Evolutionary conservation across 2,888 invertebrate species (phyloP).

Genomic region (Cantharis nigra): DNA sequence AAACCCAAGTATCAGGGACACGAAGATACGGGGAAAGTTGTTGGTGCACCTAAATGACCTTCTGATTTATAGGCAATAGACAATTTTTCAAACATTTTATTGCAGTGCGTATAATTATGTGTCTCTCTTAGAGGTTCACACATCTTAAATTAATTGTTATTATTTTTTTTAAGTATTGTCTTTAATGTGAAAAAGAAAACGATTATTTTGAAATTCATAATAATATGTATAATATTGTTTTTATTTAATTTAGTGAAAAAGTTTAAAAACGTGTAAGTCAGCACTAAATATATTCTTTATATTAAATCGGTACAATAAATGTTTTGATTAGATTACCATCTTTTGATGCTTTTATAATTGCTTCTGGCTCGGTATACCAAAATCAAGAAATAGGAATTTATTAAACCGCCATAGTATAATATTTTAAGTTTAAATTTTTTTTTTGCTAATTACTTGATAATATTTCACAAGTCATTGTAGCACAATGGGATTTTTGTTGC

Average conservation of each 20-base stretch:
- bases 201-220: background rate
- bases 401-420: no score
- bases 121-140: background rate
- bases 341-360: background rate
- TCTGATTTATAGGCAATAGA: conserved; percentile 31
- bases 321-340: conserved; percentile 18
- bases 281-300: conserved; percentile 27
- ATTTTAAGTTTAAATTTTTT: no score
- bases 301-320: conserved; percentile 22
- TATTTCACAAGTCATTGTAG: background rate
- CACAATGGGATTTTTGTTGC: background rate
- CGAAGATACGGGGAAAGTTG: conserved; percentile 51
- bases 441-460: background rate
- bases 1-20: conserved; percentile 91
- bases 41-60: conserved; percentile 56
- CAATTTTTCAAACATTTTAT: conserved; percentile 15
- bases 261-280: conserved; percentile 10
- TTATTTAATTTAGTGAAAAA: background rate
- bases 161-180: background rate
- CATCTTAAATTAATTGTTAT: conserved; percentile 3
- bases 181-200: background rate
- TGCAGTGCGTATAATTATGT: background rate
- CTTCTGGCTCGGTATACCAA: background rate
- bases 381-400: background rate
- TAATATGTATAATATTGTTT: background rate